phyloP scores from a whole-genome alignment of 2,888 invertebrate genomes.

The Nyleta sp. region DNA sequence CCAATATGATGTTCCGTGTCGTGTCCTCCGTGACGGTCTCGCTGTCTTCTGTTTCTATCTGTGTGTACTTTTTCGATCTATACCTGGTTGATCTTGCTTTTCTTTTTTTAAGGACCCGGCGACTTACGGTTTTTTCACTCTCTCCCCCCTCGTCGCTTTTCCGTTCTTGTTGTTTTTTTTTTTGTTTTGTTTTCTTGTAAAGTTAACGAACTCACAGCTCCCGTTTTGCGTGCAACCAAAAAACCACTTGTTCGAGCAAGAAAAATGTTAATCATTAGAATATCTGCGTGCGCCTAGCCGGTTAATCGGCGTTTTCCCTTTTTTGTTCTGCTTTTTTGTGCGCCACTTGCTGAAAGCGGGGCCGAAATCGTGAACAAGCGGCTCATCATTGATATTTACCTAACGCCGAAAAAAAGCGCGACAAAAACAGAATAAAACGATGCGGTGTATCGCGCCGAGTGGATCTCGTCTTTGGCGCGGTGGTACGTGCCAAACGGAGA shows the following conservation, averaged over 20 bases:
- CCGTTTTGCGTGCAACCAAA: slow-evolving; percentile 11
- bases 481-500: slow-evolving; percentile 41
- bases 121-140: too few species aligned
- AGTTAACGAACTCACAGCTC: slow-evolving; percentile 21
- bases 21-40: too few species aligned
- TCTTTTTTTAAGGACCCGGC: too few species aligned
- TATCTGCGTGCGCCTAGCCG: slow-evolving; percentile 25
- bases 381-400: slow-evolving; percentile 61
- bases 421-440: slow-evolving; percentile 53
- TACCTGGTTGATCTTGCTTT: too few species aligned
- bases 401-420: slow-evolving; percentile 49
- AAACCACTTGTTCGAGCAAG: slow-evolving; percentile 14
- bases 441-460: slow-evolving; percentile 33
- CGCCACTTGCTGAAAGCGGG: slow-evolving; percentile 48
- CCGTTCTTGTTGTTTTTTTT: neutral
- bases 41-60: too few species aligned
- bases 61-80: too few species aligned
- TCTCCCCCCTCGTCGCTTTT: too few species aligned
- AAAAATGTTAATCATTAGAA: slow-evolving; percentile 47
- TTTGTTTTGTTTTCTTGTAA: too few species aligned
- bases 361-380: slow-evolving; percentile 51
- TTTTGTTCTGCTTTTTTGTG: slow-evolving; percentile 40
- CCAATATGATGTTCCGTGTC: too few species aligned
- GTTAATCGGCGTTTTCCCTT: slow-evolving; percentile 52
- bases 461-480: slow-evolving; percentile 33